Evolutionary conservation across 1,140 invertebrate genomes (phyloP), one percentile per base, ranked within the genome.

Genomic region (Drosophila bocqueti): DNA sequence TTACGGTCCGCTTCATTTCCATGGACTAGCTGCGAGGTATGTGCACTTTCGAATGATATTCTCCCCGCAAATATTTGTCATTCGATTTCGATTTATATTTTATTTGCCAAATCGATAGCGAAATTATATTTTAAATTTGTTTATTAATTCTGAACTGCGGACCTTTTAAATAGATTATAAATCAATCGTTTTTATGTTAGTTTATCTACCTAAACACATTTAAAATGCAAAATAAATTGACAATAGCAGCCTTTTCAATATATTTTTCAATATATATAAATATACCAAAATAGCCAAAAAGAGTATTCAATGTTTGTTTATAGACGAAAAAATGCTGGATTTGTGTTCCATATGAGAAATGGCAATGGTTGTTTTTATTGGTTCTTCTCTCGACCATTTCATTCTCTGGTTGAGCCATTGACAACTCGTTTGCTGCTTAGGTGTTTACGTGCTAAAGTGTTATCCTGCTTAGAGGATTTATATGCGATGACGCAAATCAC

Each of bases 391-490:
- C 64, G 71, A 69, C 40, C 54, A 47, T 78, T 83, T 87, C 69
- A 75, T 83, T 83, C 66, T 77, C 62, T 80, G 63, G 57, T 76
- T 66, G 73, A 66, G 74, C 74, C 81, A 83, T 90, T 89, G 84
- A 87, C 86, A 81, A 83, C 85, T 81, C 59, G 65, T 74, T 79
- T 43, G 50, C 66, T 59, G 65, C 63, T 89, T 62, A 90, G 84
- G 84, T 89, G 84, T 90, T 89, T 84, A 89, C 73, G 84, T 84
- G 81, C 66, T 46, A 72, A 90, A 84, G 52, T 76, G 78, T 90
- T 87, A 89, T 87, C 84, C 81, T 52, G 63, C 73, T 84, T 71
- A 78, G 43, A 52, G 80, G 72, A 74, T 83, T 79, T 83, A 64
- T 83, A 57, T 73, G 68, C 57, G 50, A 40, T 29, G 52, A 66